Evolutionary conservation across 2,113 vertebrate genomes (phyloP), one percentile per base, ranked within the genome.

Genomic region (Heterotilapia buettikoferi): DNA sequence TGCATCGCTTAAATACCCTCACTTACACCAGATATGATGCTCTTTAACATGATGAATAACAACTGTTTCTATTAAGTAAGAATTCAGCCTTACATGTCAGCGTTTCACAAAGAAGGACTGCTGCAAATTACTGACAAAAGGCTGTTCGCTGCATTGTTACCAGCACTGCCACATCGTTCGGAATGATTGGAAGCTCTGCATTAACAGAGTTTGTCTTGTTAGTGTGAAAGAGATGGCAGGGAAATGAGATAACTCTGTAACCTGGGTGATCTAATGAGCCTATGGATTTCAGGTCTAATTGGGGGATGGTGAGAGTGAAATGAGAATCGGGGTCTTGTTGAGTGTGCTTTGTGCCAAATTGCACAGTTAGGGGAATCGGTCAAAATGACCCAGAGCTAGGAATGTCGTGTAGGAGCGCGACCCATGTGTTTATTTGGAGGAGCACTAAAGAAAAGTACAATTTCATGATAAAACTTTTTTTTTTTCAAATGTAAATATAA

Each of bases 191-290:
- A 78, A 31, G 71, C 43, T 31, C 43, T 50, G 26, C 26, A 2
- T 50, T 94, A 95, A 94, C 91, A 36, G 86, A 83, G 84, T 92
- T 89, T 91, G 92, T 92, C 90, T 96, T 90, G 86, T 96, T 95
- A 96, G 89, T 88, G 88, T 78, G 54, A 86, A 68, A 82, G 88
- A 68, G 63, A 90, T 18, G 80, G 89, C 89, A 87, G 85, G 92
- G 82, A 85, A 82, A 76, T 83, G 50, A 66, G 63, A 63, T 53
- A 80, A 53, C 86, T 63, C 78, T 84, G 80, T 78, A 90, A 94
- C 90, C 91, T 90, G 90, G 86, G 56, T 24, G 18, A 90, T 80
- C 90, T 95, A 95, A 95, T 93, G 92, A 95, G 93, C 84, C 89
- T 83, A 52, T 94, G 90, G 92, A 95, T 94, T 92, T 85, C 76